Evolutionary conservation across 2,888 invertebrate species (phyloP), one percentile per base, ranked within the genome.

Genomic region (Ochropleura plecta): DNA sequence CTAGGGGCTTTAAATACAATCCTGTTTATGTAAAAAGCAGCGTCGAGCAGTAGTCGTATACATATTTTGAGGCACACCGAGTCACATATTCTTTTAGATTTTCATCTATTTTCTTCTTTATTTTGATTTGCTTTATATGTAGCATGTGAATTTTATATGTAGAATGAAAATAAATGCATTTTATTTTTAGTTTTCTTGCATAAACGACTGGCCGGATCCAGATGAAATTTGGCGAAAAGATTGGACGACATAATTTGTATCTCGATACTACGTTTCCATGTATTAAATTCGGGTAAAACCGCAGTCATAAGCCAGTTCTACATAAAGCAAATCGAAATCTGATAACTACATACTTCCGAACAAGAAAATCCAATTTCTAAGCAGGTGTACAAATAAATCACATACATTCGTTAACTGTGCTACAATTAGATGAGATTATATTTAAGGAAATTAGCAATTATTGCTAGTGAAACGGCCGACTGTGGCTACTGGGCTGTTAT

Each of bases 361-460:
- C 46, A 70, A 74, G 75, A 82, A 78, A 79, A 81, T 81, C 66
- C 53, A 76, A 84, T 84, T 63, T 73, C 75, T 69, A 65, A 66
- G 57, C 70, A 86, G 72, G 49, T 77, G 77, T 75, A 70, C 55
- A 51, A 64, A 85, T 85, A 84, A 86, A 80, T 86, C 78, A 78
- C 40, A 16, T 42, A 10, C 44, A 79, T 83, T 81, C 70, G 85
- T 82, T 86, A 71, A 40, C 75, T 40, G 20, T 48, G 48, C 70
- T 67, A 86, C 78, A 79, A 83, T 84, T 86, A 87, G 84, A 90
- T 90, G 88, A 88, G 88, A 86, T 91, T 88, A 86, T 89, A 88
- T 87, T 85, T 78, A 86, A 89, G 88, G 88, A 90, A 90, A 91
- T 89, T 87, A 89, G 73, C 87, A 88, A 89, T 91, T 90, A 91